Percentiles rank a stretch among this genome's conserved stretches.
phyloP scores from a whole-genome alignment of 2,888 invertebrate species.

The Trachelus troglodyta region DNA sequence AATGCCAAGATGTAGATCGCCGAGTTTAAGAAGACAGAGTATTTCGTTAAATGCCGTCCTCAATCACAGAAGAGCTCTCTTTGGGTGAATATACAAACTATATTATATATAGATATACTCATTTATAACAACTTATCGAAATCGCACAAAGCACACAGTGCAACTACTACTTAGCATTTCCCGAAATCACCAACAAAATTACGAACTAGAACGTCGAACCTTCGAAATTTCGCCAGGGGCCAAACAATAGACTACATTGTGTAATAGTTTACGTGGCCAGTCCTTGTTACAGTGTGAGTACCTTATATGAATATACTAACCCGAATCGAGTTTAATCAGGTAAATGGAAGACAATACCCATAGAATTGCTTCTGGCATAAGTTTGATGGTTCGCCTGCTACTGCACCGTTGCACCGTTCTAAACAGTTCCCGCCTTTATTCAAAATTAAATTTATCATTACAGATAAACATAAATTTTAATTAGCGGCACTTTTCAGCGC shows the following conservation, averaged over 20 bases:
- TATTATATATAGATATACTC: neutral
- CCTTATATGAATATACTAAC: constrained; percentile 1
- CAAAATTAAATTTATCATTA: neutral
- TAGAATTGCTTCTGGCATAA: neutral
- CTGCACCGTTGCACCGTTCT: neutral
- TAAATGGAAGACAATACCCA: constrained; percentile 22
- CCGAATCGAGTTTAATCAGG: constrained; percentile 36
- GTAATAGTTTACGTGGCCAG: neutral
- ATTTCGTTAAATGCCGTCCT: constrained; percentile 56
- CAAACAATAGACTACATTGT: neutral
- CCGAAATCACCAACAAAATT: neutral
- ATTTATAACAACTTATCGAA: neutral
- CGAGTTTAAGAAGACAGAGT: constrained; percentile 53
- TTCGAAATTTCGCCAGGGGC: neutral
- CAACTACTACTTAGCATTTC: neutral
- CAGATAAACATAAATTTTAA: neutral
- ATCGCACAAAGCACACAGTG: neutral
- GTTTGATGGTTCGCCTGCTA: neutral
- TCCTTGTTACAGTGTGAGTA: neutral
- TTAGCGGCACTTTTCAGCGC: neutral
- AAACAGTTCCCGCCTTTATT: neutral
- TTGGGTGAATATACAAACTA: constrained; percentile 41
- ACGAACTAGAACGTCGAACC: neutral
- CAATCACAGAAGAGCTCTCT: constrained; percentile 55
- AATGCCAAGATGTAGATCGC: constrained; percentile 41